Conservation (phyloP, 1,140 invertebrate species). For the Trichoplusia ni region DNA sequence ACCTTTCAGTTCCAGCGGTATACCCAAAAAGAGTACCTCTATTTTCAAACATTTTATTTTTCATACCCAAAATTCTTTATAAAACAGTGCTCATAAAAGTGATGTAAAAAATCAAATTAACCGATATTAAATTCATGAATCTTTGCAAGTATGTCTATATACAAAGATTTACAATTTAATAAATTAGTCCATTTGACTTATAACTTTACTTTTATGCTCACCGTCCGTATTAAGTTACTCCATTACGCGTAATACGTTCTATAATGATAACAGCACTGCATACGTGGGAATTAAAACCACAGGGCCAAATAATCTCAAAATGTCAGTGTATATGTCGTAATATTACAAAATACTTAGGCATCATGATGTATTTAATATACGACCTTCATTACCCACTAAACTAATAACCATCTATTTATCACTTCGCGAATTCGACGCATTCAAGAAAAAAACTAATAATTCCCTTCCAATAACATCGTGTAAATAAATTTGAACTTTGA, state of each 20-base stretch:
- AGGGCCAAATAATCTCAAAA: background rate
- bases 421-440: background rate
- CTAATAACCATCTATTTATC: slow-evolving; percentile 25
- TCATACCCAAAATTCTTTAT: too few species aligned
- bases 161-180: too few species aligned
- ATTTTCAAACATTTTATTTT: too few species aligned
- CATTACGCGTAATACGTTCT: background rate
- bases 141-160: too few species aligned
- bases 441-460: slow-evolving; percentile 1
- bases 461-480: background rate
- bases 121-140: too few species aligned
- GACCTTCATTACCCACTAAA: slow-evolving; percentile 10
- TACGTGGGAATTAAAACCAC: background rate
- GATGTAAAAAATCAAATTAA: too few species aligned
- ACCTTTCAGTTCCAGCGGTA: too few species aligned
- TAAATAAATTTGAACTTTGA: slow-evolving; percentile 9
- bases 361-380: slow-evolving; percentile 8
- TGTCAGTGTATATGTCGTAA: background rate
- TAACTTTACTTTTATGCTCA: too few species aligned
- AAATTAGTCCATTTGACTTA: too few species aligned
- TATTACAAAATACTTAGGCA: slow-evolving; percentile 10
- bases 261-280: background rate
- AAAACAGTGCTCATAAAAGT: too few species aligned
- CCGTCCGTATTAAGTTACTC: background rate
- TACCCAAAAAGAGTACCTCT: too few species aligned